A percentile compares a stretch with the other conserved stretches of the same genome.
Evolutionary conservation across 1,140 invertebrate genomes (phyloP).

Genomic region (Planococcus citri): DNA sequence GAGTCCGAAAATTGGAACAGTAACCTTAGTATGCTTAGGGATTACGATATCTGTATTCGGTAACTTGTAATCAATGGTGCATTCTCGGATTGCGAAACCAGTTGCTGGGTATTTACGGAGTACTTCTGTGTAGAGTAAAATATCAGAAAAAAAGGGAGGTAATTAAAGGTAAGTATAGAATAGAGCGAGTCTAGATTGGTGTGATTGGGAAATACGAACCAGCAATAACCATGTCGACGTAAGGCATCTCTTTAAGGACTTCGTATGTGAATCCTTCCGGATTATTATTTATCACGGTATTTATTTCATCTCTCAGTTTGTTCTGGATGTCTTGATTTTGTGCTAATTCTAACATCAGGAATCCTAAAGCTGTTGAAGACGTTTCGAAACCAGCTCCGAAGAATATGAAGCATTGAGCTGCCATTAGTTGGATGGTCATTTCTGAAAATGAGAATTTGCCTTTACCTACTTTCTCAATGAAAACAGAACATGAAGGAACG

Average conservation of each 20-base stretch:
- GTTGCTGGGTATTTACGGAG: conserved; percentile 32
- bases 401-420: conserved; percentile 46
- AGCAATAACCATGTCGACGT: conserved; percentile 33
- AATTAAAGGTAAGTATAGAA: no score
- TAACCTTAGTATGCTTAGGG: conserved; percentile 44
- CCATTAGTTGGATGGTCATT: conserved; percentile 28
- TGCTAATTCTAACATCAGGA: conserved; percentile 37
- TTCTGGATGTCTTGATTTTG: conserved; percentile 40
- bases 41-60: conserved; percentile 43
- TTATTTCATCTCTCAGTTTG: conserved; percentile 43
- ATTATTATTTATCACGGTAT: conserved; percentile 33
- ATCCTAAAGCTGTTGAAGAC: conserved; percentile 39
- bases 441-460: no score
- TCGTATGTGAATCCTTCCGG: conserved; percentile 40
- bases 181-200: background rate
- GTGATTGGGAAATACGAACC: conserved; percentile 28
- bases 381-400: conserved; percentile 49
- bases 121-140: conserved; percentile 19
- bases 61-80: conserved; percentile 37
- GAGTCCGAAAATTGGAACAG: conserved; percentile 45
- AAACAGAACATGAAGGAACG: no score
- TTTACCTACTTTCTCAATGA: no score
- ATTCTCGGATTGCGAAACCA: conserved; percentile 34
- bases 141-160: background rate
- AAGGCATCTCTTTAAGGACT: conserved; percentile 34